Percentiles rank a stretch among this genome's conserved stretches.
Evolutionary conservation across 2,888 invertebrate genomes (phyloP).

Genomic region (Spilarctia lutea): DNA sequence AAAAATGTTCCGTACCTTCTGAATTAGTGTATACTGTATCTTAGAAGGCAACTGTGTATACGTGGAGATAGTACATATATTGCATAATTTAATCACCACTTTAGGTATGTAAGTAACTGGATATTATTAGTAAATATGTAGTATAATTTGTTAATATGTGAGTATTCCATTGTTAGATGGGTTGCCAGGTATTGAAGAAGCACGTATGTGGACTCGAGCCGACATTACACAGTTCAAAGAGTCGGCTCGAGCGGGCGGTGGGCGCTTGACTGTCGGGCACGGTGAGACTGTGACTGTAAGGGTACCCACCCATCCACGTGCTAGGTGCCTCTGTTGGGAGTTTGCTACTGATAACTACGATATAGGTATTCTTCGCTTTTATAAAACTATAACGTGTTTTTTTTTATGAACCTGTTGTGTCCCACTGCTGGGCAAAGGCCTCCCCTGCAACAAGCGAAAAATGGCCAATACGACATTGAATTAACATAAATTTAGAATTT

Average conservation of each 20-base stretch:
- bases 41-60: too few species aligned
- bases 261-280: constrained; percentile 97
- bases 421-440: too few species aligned
- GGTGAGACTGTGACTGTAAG: constrained; percentile 98
- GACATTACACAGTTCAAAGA: constrained; percentile 97
- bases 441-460: too few species aligned
- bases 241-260: constrained; percentile 93
- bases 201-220: constrained; percentile 98
- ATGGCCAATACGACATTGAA: background rate
- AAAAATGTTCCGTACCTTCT: too few species aligned
- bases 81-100: too few species aligned
- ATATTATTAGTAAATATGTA: too few species aligned
- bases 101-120: too few species aligned
- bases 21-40: too few species aligned
- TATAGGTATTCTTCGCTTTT: constrained; percentile 87
- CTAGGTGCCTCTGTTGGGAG: constrained; percentile 98
- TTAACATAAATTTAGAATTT: background rate
- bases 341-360: constrained; percentile 99
- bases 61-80: too few species aligned
- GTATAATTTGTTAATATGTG: background rate
- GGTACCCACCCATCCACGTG: constrained; percentile 98
- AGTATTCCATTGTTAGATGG: constrained; percentile 57
- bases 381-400: too few species aligned
- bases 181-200: constrained; percentile 87
- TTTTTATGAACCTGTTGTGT: too few species aligned